Evolutionary conservation across 1,140 invertebrate species (phyloP).

Genomic region (Armadillidium nasatum): DNA sequence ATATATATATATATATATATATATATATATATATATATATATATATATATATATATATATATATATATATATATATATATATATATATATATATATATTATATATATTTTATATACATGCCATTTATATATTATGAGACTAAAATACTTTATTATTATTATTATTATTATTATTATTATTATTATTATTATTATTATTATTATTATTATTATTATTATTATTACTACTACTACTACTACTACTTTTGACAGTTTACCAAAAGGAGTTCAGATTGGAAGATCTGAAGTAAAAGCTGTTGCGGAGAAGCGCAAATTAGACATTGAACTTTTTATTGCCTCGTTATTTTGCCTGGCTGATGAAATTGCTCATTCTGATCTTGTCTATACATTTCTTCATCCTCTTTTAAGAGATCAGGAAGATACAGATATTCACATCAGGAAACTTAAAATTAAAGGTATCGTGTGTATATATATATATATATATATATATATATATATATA

Average conservation of each 20-base stretch:
- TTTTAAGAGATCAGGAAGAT: slow-evolving; percentile 76
- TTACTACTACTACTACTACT: too few relatives aligned
- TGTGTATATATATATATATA: not conserved
- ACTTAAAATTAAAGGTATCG: slow-evolving; percentile 56
- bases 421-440: slow-evolving; percentile 61
- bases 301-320: slow-evolving; percentile 81
- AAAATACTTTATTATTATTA: too few relatives aligned
- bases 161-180: too few relatives aligned
- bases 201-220: too few relatives aligned
- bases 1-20: too few relatives aligned
- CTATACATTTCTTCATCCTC: slow-evolving; percentile 96
- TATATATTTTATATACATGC: too few relatives aligned
- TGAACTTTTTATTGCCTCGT: slow-evolving; percentile 74
- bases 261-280: slow-evolving; percentile 77
- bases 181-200: too few relatives aligned
- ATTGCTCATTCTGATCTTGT: slow-evolving; percentile 92
- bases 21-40: too few relatives aligned
- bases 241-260: slow-evolving; percentile 61
- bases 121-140: too few relatives aligned
- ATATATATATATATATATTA: not conserved
- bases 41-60: too few relatives aligned
- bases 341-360: slow-evolving; percentile 81
- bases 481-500: slow-evolving; percentile 23
- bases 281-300: slow-evolving; percentile 90
- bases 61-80: too few relatives aligned